Evolutionary conservation across 1,140 invertebrate genomes (phyloP).

Genomic region (Dolichoris vasculosae): DNA sequence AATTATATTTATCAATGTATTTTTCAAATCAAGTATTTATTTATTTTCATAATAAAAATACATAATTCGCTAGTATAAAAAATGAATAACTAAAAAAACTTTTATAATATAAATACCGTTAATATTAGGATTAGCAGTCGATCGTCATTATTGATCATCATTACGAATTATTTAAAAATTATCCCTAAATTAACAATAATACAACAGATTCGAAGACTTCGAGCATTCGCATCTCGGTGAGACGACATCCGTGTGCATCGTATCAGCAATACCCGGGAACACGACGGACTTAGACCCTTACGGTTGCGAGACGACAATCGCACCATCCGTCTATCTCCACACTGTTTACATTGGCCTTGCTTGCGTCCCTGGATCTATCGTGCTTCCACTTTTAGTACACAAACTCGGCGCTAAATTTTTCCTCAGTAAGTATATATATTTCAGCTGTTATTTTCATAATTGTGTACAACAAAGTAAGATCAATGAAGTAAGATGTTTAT

Average conservation of each 20-base stretch:
- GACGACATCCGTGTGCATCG: slow-evolving; percentile 82
- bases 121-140: no score
- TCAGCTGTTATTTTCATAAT: neutral
- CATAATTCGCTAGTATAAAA: no score
- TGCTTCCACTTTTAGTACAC: slow-evolving; percentile 83
- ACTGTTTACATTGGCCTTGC: slow-evolving; percentile 83
- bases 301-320: slow-evolving; percentile 70
- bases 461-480: no score
- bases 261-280: slow-evolving; percentile 74
- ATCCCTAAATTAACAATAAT: neutral
- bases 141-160: no score
- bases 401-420: slow-evolving; percentile 84
- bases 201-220: slow-evolving; percentile 81
- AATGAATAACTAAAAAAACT: no score
- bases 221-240: slow-evolving; percentile 78
- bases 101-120: no score
- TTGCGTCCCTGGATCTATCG: slow-evolving; percentile 83
- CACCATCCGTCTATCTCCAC: slow-evolving; percentile 80
- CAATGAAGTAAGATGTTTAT: no score
- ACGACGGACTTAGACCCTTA: slow-evolving; percentile 68
- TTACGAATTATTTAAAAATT: neutral
- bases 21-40: no score
- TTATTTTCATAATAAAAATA: no score
- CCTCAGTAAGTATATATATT: slow-evolving; percentile 81
- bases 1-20: no score